Conservation (phyloP, 2,113 vertebrate genomes). For the Colistium nudipinnis region DNA sequence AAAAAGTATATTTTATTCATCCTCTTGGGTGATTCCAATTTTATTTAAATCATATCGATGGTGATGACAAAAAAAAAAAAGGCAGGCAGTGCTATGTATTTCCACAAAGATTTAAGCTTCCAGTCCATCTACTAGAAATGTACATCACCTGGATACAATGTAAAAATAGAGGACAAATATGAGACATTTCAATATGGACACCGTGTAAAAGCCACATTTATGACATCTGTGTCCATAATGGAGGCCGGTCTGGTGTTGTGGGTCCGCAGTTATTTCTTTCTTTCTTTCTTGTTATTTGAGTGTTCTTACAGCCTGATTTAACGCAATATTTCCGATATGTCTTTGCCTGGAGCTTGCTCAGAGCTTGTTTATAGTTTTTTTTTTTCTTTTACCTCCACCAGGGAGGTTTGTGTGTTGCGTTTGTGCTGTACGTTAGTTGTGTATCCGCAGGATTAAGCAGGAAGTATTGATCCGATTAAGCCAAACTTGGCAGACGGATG, state of each 20-base stretch:
- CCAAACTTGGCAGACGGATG: too few relatives aligned
- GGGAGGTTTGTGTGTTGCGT: too few relatives aligned
- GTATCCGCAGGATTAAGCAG: too few relatives aligned
- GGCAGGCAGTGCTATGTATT: constrained; percentile 28
- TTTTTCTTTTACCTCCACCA: not conserved
- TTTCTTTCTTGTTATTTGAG: too few relatives aligned
- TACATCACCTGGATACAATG: too few relatives aligned
- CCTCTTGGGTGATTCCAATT: constrained; percentile 10
- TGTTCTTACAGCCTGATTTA: constrained; percentile 7
- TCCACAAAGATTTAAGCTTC: constrained; percentile 5
- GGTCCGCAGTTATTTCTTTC: too few relatives aligned
- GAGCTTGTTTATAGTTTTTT: not conserved
- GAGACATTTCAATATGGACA: too few relatives aligned
- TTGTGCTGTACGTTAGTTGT: too few relatives aligned
- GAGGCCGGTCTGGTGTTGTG: not conserved
- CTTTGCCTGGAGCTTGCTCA: not conserved
- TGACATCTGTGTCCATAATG: constrained; percentile 14
- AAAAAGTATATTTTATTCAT: constrained; percentile 26
- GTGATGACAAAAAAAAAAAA: constrained; percentile 20
- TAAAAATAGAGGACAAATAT: too few relatives aligned
- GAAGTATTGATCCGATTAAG: too few relatives aligned
- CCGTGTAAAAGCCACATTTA: constrained; percentile 9
- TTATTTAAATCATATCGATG: constrained; percentile 44
- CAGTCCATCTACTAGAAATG: not conserved
- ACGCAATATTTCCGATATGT: not conserved